A percentile compares a stretch with the other conserved stretches of the same genome.
phyloP scores from a whole-genome alignment of 2,113 vertebrate species.

The Onychostoma macrolepis region DNA sequence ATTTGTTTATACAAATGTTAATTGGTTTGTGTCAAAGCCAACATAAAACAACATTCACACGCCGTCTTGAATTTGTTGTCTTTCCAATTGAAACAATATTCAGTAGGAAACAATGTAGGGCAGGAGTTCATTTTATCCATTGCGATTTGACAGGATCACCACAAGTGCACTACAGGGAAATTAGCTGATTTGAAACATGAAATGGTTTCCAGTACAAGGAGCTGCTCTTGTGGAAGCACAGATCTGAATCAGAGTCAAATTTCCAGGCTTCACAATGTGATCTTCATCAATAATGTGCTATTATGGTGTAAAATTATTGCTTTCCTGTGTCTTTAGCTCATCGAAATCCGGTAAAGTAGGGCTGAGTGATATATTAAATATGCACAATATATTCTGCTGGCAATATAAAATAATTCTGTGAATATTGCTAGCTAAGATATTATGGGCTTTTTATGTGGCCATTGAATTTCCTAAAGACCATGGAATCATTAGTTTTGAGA shows the following conservation, averaged over 20 bases:
- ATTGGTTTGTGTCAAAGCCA: not conserved
- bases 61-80: too few species aligned
- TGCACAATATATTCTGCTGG: not conserved
- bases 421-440: conserved; percentile 12
- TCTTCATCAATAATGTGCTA: conserved; percentile 14
- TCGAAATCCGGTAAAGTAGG: conserved; percentile 12
- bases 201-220: not conserved
- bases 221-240: not conserved
- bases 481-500: not conserved
- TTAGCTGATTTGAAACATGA: conserved; percentile 7
- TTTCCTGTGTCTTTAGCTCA: conserved; percentile 13
- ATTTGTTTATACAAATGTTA: not conserved
- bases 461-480: not conserved
- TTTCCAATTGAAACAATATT: not conserved
- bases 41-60: not conserved
- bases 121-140: not conserved
- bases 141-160: not conserved
- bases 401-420: not conserved
- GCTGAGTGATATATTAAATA: not conserved
- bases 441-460: not conserved
- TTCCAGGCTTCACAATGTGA: not conserved
- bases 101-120: not conserved
- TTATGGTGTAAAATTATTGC: not conserved
- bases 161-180: conserved; percentile 16
- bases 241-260: not conserved